These are phyloP conservation scores for Drosophila mojavensis DNA, from an alignment of 1,140 invertebrate species.

Conservation along the genomic window DNA sequence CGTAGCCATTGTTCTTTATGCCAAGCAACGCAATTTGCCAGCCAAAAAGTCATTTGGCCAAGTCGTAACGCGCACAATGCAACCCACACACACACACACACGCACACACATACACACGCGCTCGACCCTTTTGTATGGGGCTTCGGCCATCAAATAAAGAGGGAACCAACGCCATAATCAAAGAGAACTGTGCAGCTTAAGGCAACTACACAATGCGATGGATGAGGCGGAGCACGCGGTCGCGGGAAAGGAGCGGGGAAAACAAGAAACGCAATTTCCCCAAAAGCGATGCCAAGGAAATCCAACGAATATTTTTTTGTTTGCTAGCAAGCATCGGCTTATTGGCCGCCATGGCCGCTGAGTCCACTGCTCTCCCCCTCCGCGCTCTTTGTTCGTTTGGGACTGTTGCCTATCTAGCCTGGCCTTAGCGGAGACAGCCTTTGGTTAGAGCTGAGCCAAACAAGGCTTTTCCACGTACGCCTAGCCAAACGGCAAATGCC, in stretches of 20 bases:
- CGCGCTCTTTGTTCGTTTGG: conserved; percentile 11
- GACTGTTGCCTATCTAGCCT: conserved; percentile 2
- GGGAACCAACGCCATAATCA: conserved; percentile 31
- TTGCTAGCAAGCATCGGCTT: conserved; percentile 25
- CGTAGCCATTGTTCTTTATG: conserved; percentile 29
- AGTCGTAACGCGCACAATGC: conserved; percentile 48
- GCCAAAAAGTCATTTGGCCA: conserved; percentile 50
- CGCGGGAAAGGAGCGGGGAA: not conserved
- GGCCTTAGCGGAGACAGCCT: conserved; percentile 3
- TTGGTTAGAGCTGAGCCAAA: conserved; percentile 26
- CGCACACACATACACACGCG: conserved; percentile 1
- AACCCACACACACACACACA: conserved; percentile 21
- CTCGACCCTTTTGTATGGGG: conserved; percentile 28
- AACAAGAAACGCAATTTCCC: conserved; percentile 45
- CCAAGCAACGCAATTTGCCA: conserved; percentile 26
- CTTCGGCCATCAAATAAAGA: not conserved
- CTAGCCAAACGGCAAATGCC: conserved; percentile 24
- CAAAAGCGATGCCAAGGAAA: conserved; percentile 44
- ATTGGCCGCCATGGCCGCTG: conserved; percentile 27
- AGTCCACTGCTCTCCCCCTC: too few relatives aligned
- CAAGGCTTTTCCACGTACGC: conserved; percentile 39
- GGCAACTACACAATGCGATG: conserved; percentile 36
- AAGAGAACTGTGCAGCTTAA: conserved; percentile 46
- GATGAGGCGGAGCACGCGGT: not conserved
- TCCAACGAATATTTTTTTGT: conserved; percentile 34